Evolutionary conservation across 2,113 vertebrate species (phyloP).

Genomic region (Ivindomyrus marchei): DNA sequence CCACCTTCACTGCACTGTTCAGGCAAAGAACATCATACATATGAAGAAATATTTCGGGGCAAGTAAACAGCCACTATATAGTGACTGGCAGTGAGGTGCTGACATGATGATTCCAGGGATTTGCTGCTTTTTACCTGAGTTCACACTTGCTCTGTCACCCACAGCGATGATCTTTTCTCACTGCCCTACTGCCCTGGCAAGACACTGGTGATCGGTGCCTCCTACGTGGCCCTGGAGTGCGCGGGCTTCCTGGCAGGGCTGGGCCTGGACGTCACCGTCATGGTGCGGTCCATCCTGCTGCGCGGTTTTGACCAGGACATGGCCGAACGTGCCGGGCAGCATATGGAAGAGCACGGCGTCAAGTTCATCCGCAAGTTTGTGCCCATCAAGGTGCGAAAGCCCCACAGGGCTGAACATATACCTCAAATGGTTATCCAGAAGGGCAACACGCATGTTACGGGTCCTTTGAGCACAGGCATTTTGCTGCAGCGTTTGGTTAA

Average conservation of each 20-base stretch:
- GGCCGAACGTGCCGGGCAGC: slow-evolving; percentile 76
- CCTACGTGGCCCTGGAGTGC: slow-evolving; percentile 91
- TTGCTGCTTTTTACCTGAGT: background rate
- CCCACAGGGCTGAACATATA: background rate
- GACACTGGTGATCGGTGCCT: slow-evolving; percentile 86
- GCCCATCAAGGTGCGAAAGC: slow-evolving; percentile 66
- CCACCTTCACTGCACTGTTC: background rate
- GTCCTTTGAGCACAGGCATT: background rate
- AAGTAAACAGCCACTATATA: background rate
- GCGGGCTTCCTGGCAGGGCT: slow-evolving; percentile 86
- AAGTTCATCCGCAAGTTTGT: slow-evolving; percentile 81
- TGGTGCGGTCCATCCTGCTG: slow-evolving; percentile 90
- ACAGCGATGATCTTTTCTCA: slow-evolving; percentile 91
- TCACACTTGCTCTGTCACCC: slow-evolving; percentile 9
- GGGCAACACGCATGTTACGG: background rate
- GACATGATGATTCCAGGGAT: background rate
- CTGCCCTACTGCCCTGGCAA: slow-evolving; percentile 86
- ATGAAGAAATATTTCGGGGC: background rate
- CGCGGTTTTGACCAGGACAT: slow-evolving; percentile 94
- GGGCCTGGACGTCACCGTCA: slow-evolving; percentile 83
- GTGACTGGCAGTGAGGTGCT: background rate
- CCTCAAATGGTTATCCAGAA: background rate
- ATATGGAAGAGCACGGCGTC: slow-evolving; percentile 81
- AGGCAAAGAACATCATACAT: background rate
- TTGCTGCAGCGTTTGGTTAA: background rate